Conservation (phyloP, 2,113 vertebrate genomes). For the Pterophyllum scalare region DNA sequence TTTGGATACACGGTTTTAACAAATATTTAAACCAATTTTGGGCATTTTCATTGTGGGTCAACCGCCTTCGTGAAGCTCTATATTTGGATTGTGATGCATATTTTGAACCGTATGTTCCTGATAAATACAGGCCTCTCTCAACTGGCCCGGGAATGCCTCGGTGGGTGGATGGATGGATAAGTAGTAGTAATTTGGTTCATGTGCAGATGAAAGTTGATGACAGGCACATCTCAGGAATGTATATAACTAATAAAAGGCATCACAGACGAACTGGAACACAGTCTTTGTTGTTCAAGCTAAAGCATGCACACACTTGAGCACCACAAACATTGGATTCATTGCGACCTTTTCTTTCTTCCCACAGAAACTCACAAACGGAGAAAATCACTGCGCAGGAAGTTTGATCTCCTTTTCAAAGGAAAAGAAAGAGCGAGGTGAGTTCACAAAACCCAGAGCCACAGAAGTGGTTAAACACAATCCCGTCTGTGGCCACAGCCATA, state of each 20-base stretch:
- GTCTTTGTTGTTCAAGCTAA: not conserved
- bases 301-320: not conserved
- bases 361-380: conserved; percentile 81
- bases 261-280: not conserved
- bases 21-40: not conserved
- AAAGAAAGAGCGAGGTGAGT: conserved; percentile 85
- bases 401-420: conserved; percentile 89
- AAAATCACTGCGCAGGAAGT: conserved; percentile 85
- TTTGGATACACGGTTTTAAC: not conserved
- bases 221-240: not conserved
- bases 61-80: too few species aligned
- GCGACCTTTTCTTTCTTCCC: conserved; percentile 5
- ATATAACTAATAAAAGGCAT: not conserved
- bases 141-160: too few species aligned
- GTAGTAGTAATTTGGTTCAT: not conserved
- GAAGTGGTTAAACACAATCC: not conserved
- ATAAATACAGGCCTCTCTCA: not conserved
- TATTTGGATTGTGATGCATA: not conserved
- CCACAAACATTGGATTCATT: not conserved
- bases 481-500: not conserved
- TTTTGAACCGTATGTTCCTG: not conserved
- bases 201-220: not conserved
- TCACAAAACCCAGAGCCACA: not conserved
- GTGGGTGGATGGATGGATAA: fast-evolving
- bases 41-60: not conserved